A percentile compares a stretch with the other conserved stretches of the same genome.
phyloP scores from a whole-genome alignment of 2,888 invertebrate genomes.

The Sclerodermus sp. region DNA sequence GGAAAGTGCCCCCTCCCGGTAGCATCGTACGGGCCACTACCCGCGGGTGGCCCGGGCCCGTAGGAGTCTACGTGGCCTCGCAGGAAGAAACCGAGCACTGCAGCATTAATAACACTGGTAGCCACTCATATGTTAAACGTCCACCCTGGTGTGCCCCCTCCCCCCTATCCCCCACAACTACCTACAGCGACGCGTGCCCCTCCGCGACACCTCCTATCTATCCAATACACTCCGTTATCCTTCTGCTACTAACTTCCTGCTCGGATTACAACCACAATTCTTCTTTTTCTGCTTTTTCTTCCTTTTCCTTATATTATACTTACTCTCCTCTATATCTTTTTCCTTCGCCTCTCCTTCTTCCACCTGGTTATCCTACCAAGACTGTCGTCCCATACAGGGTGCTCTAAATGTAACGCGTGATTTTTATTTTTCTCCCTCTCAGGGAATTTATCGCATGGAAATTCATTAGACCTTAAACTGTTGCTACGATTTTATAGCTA shows the following conservation, averaged over 20 bases:
- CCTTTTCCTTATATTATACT: no score
- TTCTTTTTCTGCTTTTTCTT: not conserved
- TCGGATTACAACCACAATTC: not conserved
- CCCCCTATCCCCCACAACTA: conserved; percentile 39
- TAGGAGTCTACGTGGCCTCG: conserved; percentile 32
- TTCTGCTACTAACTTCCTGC: no score
- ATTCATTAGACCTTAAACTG: no score
- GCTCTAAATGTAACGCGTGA: not conserved
- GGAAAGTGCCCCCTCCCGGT: conserved; percentile 1
- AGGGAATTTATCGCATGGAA: no score
- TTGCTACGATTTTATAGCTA: no score
- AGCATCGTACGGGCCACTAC: conserved; percentile 25
- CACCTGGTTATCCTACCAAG: not conserved
- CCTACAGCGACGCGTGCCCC: conserved; percentile 35
- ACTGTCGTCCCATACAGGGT: no score
- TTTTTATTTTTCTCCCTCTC: no score
- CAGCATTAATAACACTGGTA: conserved; percentile 58
- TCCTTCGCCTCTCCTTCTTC: not conserved
- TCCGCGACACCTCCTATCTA: conserved; percentile 2
- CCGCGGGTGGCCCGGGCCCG: conserved; percentile 44
- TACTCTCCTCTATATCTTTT: no score
- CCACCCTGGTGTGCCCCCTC: conserved; percentile 46
- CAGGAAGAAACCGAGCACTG: conserved; percentile 45
- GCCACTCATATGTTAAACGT: conserved; percentile 58
- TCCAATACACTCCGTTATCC: no score